These are phyloP conservation scores for Gorsachius magnificus DNA, from an alignment of 2,797 vertebrate species.

Conservation along the genomic window DNA sequence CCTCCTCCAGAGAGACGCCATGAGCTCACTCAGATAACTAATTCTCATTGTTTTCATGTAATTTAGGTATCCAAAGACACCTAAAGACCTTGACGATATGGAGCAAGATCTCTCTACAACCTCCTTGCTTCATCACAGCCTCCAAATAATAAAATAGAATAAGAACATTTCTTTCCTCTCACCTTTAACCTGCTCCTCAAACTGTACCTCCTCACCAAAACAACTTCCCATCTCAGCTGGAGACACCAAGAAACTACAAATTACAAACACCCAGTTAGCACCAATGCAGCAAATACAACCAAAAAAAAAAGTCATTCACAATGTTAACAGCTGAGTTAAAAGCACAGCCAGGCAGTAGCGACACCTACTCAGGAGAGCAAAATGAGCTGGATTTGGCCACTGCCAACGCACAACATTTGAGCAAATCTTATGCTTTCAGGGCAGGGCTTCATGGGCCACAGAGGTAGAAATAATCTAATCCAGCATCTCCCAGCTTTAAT, in stretches of 20 bases:
- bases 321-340: neutral
- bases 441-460: neutral
- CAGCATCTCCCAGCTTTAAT: neutral
- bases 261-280: neutral
- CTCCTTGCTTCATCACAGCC: neutral
- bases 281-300: neutral
- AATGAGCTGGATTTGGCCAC: neutral
- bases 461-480: neutral
- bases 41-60: neutral
- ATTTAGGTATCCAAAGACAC: neutral
- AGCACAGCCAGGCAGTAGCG: neutral
- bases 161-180: neutral
- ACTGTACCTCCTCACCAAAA: neutral
- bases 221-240: neutral
- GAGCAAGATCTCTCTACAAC: neutral
- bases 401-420: neutral
- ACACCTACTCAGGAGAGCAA: neutral
- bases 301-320: neutral
- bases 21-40: neutral
- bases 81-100: neutral
- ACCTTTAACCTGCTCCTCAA: neutral
- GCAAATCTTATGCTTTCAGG: neutral
- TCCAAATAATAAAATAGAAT: neutral
- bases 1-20: neutral
- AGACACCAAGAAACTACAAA: neutral